phyloP scores from a whole-genome alignment of 1,140 invertebrate species.

The Drosophila pruinosa region DNA sequence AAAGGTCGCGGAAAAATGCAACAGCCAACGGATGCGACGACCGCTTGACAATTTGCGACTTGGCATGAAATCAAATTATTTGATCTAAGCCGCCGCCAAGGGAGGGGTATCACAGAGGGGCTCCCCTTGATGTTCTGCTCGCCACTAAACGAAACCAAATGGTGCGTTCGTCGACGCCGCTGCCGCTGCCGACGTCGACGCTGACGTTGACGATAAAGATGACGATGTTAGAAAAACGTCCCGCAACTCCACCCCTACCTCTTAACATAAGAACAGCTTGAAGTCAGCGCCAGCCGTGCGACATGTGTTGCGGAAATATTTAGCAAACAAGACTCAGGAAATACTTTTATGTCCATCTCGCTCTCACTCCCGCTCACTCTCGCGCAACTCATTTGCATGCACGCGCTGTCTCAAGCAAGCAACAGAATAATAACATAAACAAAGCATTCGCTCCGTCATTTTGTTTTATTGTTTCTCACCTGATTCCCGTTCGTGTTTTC shows the following conservation, averaged over 20 bases:
- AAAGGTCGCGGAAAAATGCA: constrained; percentile 70
- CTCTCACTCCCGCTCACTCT: background rate
- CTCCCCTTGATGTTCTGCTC: constrained; percentile 12
- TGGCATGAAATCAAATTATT: constrained; percentile 81
- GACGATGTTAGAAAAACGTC: constrained; percentile 35
- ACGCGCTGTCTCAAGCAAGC: background rate
- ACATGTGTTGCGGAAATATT: constrained; percentile 81
- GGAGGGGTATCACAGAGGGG: background rate
- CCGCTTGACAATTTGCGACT: constrained; percentile 79
- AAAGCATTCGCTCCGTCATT: constrained; percentile 33
- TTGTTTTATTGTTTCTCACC: constrained; percentile 60
- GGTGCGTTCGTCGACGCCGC: constrained; percentile 49
- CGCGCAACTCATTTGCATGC: constrained; percentile 29
- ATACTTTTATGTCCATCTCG: constrained; percentile 28
- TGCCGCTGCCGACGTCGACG: constrained; percentile 2
- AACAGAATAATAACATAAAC: constrained; percentile 1
- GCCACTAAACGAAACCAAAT: constrained; percentile 79
- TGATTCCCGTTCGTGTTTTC: constrained; percentile 24
- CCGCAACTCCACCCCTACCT: background rate
- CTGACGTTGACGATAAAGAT: background rate
- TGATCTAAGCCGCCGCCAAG: constrained; percentile 74
- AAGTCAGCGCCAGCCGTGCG: constrained; percentile 47
- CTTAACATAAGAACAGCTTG: background rate
- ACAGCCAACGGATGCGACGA: constrained; percentile 51
- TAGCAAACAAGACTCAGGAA: constrained; percentile 59